Evolutionary conservation across 2,797 vertebrate species (phyloP), one percentile per base, ranked within the genome.

Genomic region (Psittacula echo): DNA sequence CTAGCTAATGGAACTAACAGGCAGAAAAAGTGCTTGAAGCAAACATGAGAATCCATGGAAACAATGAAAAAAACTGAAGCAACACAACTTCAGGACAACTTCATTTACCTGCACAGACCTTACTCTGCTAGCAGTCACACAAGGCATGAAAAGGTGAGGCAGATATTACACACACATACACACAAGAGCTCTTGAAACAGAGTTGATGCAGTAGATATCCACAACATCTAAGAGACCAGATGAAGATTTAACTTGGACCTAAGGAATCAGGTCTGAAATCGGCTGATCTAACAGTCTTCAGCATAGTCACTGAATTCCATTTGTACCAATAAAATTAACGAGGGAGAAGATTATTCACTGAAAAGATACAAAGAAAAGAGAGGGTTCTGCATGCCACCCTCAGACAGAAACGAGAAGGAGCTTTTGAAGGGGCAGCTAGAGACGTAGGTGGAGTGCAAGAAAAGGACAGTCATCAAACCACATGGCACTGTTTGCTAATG

Each of bases 1-100:
- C 24, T 50, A 73, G 44, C 64, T 93, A 93, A 90, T 88, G 77
- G 64, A 70, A 47, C 7, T 60, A 94, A 62, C 73, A 93, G 85
- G 19, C 76, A 87, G 44, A 76, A 87, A 51, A 13, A 24, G 47
- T 27, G 29, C 48, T 72, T 48, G 13, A 18, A 84, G 42, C 37
- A 77, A 77, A 72, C 39, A 56, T 4, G 11, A 75, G 65, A 86
- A 68, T n/a, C 73, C 75, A 65, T 21, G 73, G 85, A 75, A 91
- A 92, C 53, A 68, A 61, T 1, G 1, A 16, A 50, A 76, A 81
- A 84, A 94, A 29, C 30, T 82, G 64, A 66, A 82, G 45, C 45
- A 77, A 83, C 3, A 10, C 0, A 18, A 58, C n/a, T 34, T 58
- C n/a, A 34, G 56, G 47, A 51, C 27, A 45, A 4, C 23, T 37